Evolutionary conservation across 1,140 invertebrate species (phyloP).

Genomic region (Goniozus legneri): DNA sequence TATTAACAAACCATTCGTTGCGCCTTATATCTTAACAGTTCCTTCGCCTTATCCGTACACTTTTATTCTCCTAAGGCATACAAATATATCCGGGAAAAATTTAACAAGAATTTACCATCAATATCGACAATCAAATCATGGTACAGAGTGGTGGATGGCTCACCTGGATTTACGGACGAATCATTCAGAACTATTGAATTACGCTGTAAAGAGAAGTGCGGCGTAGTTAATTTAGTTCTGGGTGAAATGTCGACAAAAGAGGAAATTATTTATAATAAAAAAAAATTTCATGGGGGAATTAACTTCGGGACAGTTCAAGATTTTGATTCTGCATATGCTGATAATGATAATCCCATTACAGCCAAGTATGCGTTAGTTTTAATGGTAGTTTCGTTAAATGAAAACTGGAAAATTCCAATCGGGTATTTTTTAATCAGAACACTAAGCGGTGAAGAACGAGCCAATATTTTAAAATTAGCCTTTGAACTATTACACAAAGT

Average conservation of each 20-base stretch:
- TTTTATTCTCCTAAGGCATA: conserved; percentile 28
- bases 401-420: neutral
- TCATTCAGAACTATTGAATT: conserved; percentile 22
- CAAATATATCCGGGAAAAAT: conserved; percentile 34
- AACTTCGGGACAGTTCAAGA: neutral
- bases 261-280: neutral
- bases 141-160: conserved; percentile 31
- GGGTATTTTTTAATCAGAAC: neutral
- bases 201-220: conserved; percentile 6
- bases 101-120: conserved; percentile 33
- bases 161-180: conserved; percentile 30
- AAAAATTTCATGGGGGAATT: neutral
- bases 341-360: neutral
- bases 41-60: conserved; percentile 39
- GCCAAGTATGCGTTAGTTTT: neutral
- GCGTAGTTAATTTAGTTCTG: conserved; percentile 8
- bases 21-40: no score
- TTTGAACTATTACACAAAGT: neutral
- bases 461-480: neutral
- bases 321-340: neutral
- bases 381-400: neutral
- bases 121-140: conserved; percentile 33
- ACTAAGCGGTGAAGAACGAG: neutral
- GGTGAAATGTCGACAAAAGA: conserved; percentile 14
- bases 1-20: no score